Evolutionary conservation across 2,113 vertebrate genomes (phyloP).

Genomic region (Sturnira hondurensis): DNA sequence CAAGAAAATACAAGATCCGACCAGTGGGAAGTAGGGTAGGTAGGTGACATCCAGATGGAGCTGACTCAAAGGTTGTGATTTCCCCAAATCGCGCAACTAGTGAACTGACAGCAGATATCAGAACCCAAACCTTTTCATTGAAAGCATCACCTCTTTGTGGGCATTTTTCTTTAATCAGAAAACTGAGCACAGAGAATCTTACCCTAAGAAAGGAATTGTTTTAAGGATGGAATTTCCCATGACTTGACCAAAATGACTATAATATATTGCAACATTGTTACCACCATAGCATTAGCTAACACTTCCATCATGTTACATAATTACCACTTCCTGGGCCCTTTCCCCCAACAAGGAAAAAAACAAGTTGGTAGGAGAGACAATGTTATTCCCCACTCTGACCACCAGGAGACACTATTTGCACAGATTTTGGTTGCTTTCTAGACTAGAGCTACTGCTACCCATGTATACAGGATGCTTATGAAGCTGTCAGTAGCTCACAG

Average conservation of each 20-base stretch:
- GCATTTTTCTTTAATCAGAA: not conserved
- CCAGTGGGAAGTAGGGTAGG: not conserved
- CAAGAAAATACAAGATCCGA: not conserved
- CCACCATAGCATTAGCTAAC: not conserved
- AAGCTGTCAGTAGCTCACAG: not conserved
- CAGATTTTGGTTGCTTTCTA: not conserved
- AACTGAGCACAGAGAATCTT: not conserved
- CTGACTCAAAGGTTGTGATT: not conserved
- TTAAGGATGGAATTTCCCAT: not conserved
- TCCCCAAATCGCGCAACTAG: not conserved
- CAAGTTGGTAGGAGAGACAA: not conserved
- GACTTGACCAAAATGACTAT: not conserved
- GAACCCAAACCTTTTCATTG: not conserved
- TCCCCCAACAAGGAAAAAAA: not conserved
- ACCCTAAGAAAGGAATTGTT: not conserved
- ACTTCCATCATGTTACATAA: not conserved
- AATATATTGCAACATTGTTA: not conserved
- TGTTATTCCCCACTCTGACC: not conserved
- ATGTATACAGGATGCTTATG: not conserved
- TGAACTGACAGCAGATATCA: not conserved
- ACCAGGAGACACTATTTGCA: slow-evolving; percentile 35
- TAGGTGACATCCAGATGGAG: not conserved
- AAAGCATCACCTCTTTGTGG: not conserved
- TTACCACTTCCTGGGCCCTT: not conserved
- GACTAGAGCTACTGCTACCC: not conserved